Evolutionary conservation across 2,888 invertebrate genomes (phyloP).

Genomic region (Cataglyphis altisquamis): DNA sequence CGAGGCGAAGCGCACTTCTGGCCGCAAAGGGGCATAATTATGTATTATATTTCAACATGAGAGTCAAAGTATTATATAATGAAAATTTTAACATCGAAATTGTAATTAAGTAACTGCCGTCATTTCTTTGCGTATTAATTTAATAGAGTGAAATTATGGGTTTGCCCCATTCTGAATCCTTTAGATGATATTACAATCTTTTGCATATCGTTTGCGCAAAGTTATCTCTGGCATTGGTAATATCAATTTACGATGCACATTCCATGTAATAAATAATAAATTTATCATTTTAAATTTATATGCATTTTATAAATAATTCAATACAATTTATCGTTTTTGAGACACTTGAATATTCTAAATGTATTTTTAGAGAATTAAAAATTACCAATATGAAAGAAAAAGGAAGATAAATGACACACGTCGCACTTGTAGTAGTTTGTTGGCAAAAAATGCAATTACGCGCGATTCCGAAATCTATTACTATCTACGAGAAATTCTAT

Average conservation of each 20-base stretch:
- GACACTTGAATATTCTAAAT: not conserved
- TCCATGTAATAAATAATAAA: too few relatives aligned
- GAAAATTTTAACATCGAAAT: not conserved
- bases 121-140: slow-evolving; percentile 7
- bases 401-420: not conserved
- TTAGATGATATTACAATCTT: not conserved
- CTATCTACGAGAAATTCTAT: slow-evolving; percentile 34
- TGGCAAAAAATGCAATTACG: not conserved
- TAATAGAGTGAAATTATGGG: not conserved
- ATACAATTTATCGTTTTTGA: not conserved
- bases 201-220: not conserved
- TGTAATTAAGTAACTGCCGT: not conserved
- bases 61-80: slow-evolving; percentile 5
- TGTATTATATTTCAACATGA: slow-evolving; percentile 14
- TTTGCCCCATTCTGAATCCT: too few relatives aligned
- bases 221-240: not conserved
- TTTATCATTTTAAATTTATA: not conserved
- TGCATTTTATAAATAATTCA: not conserved
- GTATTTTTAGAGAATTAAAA: not conserved
- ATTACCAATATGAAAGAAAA: not conserved
- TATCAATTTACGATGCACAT: not conserved
- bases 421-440: not conserved
- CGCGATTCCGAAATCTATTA: slow-evolving; percentile 7
- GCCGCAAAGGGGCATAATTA: slow-evolving; percentile 51
- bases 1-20: slow-evolving; percentile 56